Base-by-base conservation (phyloP, 2,113 vertebrate genomes). In the Trichomycterus rosablanca region DNA sequence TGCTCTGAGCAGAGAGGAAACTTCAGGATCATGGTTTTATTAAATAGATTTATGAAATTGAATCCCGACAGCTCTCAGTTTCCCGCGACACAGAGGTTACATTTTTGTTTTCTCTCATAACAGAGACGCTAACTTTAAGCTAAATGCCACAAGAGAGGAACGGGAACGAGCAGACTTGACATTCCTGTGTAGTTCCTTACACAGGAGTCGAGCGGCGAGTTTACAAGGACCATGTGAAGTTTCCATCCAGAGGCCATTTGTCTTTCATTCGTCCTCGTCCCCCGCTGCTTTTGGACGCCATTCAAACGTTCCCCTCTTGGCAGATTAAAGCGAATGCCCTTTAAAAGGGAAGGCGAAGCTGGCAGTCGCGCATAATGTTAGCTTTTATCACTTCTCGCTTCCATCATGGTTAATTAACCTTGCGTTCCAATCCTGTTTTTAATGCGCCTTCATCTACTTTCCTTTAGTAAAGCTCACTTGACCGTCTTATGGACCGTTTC, bases 211-310 rank as follows among this genome's bases (percentile, higher is more conserved):
- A 32, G 34, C 22, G 35, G 28, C 53, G 44, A 56, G 39, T 60
- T 40, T 54, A 70, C 16, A 64, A 67, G 60, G 69, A 60, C 59
- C 66, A 55, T 43, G 50, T 42, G 26, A 74, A 66, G 66, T 78
- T 81, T 77, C 67, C 73, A 76, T 72, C 70, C 59, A 68, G 70
- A 75, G 44, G 66, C 68, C 10, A 23, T 74, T 79, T 75, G 72
- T 75, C 71, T 74, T 72, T 60, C 39, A 60, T 73, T 48, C 71
- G 26, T 55, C 63, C 61, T 56, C 34, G 50, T 60, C 44, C 43
- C 37, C 26, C 39, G 53, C 65, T 28, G 46, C 48, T 18, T 63
- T 70, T 78, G 79, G 71, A 74, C 49, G 12, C 16, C 23, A 40
- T 57, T 50, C 61, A 57, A 42, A 57, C 19, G 45, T n/a, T 48